phyloP scores from a whole-genome alignment of 2,797 vertebrate genomes.

The Pitangus sulphuratus region DNA sequence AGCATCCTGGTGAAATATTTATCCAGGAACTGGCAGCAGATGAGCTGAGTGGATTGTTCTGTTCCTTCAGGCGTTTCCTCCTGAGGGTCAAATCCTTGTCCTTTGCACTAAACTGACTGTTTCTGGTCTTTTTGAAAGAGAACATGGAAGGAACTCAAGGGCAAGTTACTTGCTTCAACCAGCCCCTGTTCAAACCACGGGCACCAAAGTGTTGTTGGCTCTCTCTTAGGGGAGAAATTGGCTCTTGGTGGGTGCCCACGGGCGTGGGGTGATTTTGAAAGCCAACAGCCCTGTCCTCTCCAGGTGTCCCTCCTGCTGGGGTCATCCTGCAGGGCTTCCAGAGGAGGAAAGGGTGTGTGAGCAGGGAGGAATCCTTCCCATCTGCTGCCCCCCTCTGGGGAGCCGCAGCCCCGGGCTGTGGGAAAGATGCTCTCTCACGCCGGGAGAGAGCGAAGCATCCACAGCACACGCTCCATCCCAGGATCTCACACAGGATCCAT shows the following conservation, averaged over 20 bases:
- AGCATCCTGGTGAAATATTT: conserved; percentile 8
- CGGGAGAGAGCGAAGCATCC: neutral
- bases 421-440: neutral
- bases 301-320: neutral
- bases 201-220: neutral
- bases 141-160: neutral
- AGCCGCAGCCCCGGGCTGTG: neutral
- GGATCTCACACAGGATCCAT: neutral
- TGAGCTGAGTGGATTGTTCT: neutral
- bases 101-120: neutral
- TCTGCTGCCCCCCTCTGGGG: conserved; percentile 42
- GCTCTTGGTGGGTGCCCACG: neutral
- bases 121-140: neutral
- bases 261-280: neutral
- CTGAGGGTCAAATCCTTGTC: neutral
- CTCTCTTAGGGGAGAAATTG: neutral
- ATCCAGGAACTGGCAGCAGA: conserved; percentile 2
- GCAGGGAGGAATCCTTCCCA: neutral
- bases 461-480: accelerated
- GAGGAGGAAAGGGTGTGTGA: neutral
- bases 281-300: neutral
- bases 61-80: neutral
- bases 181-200: neutral
- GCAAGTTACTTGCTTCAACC: neutral
- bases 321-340: neutral